Percentiles rank a stretch among this genome's conserved stretches.
Evolutionary conservation across 2,113 vertebrate species (phyloP).

Genomic region (Isichthys henryi): DNA sequence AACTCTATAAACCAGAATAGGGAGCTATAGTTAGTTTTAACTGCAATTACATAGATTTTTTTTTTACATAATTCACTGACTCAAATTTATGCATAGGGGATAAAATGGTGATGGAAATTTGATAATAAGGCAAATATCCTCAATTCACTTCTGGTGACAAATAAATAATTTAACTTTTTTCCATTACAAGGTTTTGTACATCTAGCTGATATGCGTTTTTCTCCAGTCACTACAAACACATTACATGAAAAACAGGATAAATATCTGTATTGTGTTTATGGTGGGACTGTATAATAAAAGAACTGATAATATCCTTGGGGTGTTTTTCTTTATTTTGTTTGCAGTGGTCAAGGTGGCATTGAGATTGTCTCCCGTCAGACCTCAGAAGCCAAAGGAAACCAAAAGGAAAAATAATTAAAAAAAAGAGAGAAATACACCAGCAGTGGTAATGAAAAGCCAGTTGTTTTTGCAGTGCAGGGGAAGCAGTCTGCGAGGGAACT

Average conservation of each 20-base stretch:
- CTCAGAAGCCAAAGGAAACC: not conserved
- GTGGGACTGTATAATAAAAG: not conserved
- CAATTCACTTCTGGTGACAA: not conserved
- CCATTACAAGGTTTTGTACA: not conserved
- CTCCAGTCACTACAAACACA: not conserved
- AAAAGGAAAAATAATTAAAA: not conserved
- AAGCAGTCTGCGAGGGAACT: not conserved
- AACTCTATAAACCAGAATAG: not conserved
- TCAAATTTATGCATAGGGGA: not conserved
- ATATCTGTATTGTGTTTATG: not conserved
- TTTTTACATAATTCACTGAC: not conserved
- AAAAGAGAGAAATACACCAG: not conserved
- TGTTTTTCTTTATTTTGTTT: not conserved
- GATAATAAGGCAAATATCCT: not conserved
- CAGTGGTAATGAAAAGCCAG: not conserved
- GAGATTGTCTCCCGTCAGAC: not conserved
- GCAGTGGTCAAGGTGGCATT: not conserved
- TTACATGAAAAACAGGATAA: not conserved
- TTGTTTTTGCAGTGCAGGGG: not conserved
- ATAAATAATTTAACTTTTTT: not conserved
- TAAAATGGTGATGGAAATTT: not conserved
- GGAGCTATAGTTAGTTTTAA: not conserved
- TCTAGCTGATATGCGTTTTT: not conserved
- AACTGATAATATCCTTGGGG: not conserved
- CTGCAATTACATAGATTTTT: not conserved